These are phyloP conservation scores for Epinotia ramella DNA, from an alignment of 2,888 invertebrate genomes.

Conservation along the genomic window DNA sequence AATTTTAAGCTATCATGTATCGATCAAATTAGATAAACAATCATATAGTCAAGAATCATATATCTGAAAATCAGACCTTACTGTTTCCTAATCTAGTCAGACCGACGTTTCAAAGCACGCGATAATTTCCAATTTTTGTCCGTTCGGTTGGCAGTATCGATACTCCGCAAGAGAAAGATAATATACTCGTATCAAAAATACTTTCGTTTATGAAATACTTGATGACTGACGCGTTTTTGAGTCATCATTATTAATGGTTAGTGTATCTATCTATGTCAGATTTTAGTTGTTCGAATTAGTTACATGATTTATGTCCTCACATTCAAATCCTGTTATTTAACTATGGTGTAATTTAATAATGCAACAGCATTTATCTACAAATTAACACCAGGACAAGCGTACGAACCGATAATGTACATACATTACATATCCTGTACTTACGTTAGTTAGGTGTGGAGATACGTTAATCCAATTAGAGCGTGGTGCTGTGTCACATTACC, in stretches of 20 bases:
- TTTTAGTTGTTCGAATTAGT: background rate
- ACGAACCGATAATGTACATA: slow-evolving; percentile 41
- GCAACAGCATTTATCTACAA: slow-evolving; percentile 25
- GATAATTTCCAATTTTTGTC: no score
- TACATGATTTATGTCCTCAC: background rate
- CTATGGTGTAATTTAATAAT: slow-evolving; percentile 31
- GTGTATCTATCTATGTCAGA: background rate
- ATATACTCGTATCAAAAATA: background rate
- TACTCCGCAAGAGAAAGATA: no score
- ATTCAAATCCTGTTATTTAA: slow-evolving; percentile 8
- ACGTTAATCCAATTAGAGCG: slow-evolving; percentile 45
- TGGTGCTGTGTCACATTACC: slow-evolving; percentile 43
- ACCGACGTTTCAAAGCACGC: no score
- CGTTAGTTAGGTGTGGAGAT: slow-evolving; percentile 32
- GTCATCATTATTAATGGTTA: background rate
- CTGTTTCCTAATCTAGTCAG: no score
- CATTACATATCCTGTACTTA: slow-evolving; percentile 30
- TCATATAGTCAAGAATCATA: no score
- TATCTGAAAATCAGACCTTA: no score
- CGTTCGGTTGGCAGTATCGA: background rate
- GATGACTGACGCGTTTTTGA: background rate
- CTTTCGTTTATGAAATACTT: background rate
- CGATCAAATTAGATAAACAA: no score
- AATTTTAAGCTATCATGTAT: no score
- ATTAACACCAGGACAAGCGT: slow-evolving; percentile 37